Evolutionary conservation across 2,888 invertebrate species (phyloP), one percentile per base, ranked within the genome.

Genomic region (Leptopilina syphax): DNA sequence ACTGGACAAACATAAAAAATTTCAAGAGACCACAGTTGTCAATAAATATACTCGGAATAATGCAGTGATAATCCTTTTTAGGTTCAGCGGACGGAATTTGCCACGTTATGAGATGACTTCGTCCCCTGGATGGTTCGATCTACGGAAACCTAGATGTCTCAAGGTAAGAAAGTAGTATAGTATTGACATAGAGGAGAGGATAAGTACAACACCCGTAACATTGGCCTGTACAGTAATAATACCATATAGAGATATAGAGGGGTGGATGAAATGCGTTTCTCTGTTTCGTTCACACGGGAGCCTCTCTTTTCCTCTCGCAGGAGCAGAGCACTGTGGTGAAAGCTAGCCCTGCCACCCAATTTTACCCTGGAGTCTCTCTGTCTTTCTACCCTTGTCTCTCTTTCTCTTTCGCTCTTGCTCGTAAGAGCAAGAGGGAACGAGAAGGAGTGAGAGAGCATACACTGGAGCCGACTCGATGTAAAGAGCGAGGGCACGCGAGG

Each of bases 131-230:
- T 90, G 89, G 82, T 86, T 90, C 87, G 92, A 93, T 83, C 88
- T 93, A 63, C 89, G 92, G 78, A 89, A 92, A 41, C 93, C 93
- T 34, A 90, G 91, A 18, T 79, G 77, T 77, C 87, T 92, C 44
- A 93, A 93, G 92, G 92, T 92, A 86, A 89, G 89, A 67, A 13
- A 41, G 44, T 18, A 3, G 34, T 3, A 18, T 12, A 50, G 44
- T 34, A 57, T 41, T 73, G 54, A 12, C 70, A 70, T 54, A 73
- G 44, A 44, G 34, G 8, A 24, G 12, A 27, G 12, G 24, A 41
- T 18, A n/a, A 47, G 47, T 13, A 27, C 50, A 27, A 50, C 50
- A 65, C 27, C 65, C 24, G 65, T 65, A 65, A 27, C 65, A 34
- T 34, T 10, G 65, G 47, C 24, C 4, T 44, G 18, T 24, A 27